Conservation (phyloP, 2,888 invertebrate genomes). For the Pilophorus perplexus region DNA sequence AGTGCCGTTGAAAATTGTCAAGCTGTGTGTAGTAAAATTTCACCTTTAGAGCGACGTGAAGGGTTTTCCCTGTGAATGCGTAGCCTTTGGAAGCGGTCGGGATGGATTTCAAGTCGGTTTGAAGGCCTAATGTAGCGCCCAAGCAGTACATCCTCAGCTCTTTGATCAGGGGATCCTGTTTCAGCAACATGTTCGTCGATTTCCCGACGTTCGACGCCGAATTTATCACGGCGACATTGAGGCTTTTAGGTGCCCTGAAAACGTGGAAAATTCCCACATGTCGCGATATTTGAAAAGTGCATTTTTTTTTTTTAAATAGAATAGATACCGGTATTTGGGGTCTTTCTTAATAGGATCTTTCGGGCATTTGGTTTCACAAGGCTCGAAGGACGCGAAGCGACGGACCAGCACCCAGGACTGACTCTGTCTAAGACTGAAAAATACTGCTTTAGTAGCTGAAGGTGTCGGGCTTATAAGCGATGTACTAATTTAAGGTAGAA, state of each 20-base stretch:
- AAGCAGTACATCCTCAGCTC: constrained; percentile 40
- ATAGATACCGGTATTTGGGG: no score
- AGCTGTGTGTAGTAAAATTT: no score
- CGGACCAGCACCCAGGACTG: not conserved
- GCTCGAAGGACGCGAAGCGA: not conserved
- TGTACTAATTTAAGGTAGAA: no score
- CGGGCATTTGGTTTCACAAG: not conserved
- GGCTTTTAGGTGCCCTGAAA: constrained; percentile 13
- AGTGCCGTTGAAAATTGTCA: no score
- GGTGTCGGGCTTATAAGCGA: no score
- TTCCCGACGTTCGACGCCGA: constrained; percentile 22
- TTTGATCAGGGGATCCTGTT: constrained; percentile 39
- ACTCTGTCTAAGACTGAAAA: no score
- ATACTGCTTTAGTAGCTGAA: no score
- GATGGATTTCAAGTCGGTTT: constrained; percentile 40
- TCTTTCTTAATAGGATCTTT: not conserved
- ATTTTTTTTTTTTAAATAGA: no score
- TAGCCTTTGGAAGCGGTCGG: constrained; percentile 28
- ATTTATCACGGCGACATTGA: constrained; percentile 16
- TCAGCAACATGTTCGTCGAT: constrained; percentile 27
- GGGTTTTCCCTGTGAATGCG: constrained; percentile 26
- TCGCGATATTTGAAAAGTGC: no score
- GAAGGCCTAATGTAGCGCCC: constrained; percentile 4
- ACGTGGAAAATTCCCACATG: no score
- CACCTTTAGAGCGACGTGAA: constrained; percentile 42